Percentiles rank a stretch among this genome's conserved stretches.
These are phyloP conservation scores for Hirundichthys speculiger DNA, from an alignment of 2,113 vertebrate genomes.

Conservation along the genomic window DNA sequence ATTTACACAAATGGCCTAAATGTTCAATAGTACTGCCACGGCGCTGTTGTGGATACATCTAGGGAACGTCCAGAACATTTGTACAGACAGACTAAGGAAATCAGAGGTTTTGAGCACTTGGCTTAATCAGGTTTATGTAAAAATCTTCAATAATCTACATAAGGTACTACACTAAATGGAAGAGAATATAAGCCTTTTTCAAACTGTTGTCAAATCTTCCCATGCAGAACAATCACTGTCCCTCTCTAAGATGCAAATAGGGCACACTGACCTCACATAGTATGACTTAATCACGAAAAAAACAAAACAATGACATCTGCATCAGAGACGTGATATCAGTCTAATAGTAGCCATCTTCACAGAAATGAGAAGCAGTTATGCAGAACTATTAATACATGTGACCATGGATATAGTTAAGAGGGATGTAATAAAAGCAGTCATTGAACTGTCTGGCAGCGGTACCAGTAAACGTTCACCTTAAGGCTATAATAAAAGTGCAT, in stretches of 20 bases:
- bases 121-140: too few relatives aligned
- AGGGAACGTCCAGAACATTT: too few relatives aligned
- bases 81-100: too few relatives aligned
- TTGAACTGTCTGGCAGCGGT: slow-evolving; percentile 38
- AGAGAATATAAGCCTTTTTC: too few relatives aligned
- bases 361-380: slow-evolving; percentile 15
- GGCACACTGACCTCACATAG: not conserved
- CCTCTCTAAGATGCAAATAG: not conserved
- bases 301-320: not conserved
- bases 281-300: not conserved
- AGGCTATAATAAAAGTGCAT: slow-evolving; percentile 27
- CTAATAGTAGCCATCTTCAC: not conserved
- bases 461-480: slow-evolving; percentile 22
- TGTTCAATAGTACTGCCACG: too few relatives aligned
- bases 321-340: not conserved
- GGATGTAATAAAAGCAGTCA: slow-evolving; percentile 41
- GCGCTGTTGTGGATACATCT: too few relatives aligned
- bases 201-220: too few relatives aligned
- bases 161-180: too few relatives aligned
- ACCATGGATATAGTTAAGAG: slow-evolving; percentile 23
- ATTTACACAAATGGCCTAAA: too few relatives aligned
- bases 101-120: too few relatives aligned
- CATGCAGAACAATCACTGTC: too few relatives aligned
- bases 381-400: slow-evolving; percentile 14
- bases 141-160: too few relatives aligned